phyloP scores from a whole-genome alignment of 2,113 vertebrate genomes.

The Laticauda colubrina region DNA sequence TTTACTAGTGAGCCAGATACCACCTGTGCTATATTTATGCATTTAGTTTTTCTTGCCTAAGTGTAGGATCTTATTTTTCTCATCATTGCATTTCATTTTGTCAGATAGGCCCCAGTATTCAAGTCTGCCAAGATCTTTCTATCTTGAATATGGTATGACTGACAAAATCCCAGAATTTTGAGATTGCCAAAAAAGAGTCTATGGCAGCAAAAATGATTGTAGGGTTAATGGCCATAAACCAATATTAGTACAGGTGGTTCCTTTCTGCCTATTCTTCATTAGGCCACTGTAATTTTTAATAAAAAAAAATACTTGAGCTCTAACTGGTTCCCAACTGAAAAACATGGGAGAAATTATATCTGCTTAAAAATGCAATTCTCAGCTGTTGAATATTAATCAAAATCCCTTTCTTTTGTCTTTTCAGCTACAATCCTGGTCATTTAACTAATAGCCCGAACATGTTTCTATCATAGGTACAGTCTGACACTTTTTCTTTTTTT shows the following conservation, averaged over 20 bases:
- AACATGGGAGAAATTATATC: not conserved
- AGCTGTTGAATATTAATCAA: not conserved
- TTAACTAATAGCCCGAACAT: not conserved
- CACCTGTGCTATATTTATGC: not conserved
- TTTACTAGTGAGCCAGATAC: not conserved
- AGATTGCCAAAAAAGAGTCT: not conserved
- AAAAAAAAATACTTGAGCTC: not conserved
- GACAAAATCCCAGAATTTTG: not conserved
- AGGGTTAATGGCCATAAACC: not conserved
- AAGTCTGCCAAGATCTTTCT: not conserved
- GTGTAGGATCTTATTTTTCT: not conserved
- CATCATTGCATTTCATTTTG: not conserved
- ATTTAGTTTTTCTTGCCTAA: not conserved
- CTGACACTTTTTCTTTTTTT: not conserved
- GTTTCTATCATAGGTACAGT: not conserved
- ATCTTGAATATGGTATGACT: not conserved
- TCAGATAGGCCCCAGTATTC: not conserved
- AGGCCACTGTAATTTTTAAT: not conserved
- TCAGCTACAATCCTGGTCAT: not conserved
- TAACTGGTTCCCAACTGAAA: not conserved
- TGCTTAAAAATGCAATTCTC: not conserved
- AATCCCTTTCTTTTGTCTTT: not conserved
- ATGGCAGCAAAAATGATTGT: not conserved
- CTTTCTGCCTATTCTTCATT: not conserved
- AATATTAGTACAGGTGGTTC: not conserved